These are phyloP conservation scores for Amazona vittata DNA, from an alignment of 2,113 vertebrate species.

Conservation along the genomic window DNA sequence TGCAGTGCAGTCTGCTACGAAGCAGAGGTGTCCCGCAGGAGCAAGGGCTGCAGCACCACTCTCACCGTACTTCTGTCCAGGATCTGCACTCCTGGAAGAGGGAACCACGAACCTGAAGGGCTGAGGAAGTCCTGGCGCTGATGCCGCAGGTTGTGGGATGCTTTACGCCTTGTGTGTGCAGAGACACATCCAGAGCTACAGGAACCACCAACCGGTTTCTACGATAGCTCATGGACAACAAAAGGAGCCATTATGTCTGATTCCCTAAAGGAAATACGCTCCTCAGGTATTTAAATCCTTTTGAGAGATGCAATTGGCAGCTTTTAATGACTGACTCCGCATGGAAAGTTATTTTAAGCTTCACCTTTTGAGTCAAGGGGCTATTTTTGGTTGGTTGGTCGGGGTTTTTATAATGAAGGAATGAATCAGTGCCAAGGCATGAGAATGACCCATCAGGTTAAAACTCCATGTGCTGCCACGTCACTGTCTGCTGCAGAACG, in stretches of 20 bases:
- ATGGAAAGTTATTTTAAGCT: background rate
- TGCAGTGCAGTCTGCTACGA: background rate
- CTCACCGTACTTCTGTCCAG: accelerated
- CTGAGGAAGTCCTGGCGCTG: accelerated
- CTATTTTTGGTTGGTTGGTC: background rate
- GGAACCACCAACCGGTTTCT: background rate
- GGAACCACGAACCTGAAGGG: accelerated
- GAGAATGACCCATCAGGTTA: background rate
- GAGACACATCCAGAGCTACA: background rate
- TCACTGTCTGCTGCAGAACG: accelerated
- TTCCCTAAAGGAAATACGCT: background rate
- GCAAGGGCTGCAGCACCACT: background rate
- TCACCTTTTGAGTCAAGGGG: background rate
- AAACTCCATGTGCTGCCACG: background rate
- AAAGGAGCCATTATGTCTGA: background rate
- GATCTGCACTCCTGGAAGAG: background rate
- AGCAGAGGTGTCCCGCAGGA: background rate
- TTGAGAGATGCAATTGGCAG: background rate
- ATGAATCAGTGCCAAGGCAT: background rate
- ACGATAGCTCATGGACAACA: background rate
- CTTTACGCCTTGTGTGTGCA: accelerated
- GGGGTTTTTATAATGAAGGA: background rate
- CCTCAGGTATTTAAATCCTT: background rate
- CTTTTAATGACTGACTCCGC: background rate
- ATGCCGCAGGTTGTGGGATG: accelerated